Percentiles rank a stretch among this genome's conserved stretches.
Conservation (phyloP, 2,888 invertebrate genomes). For the Sminthurides aquaticus region DNA sequence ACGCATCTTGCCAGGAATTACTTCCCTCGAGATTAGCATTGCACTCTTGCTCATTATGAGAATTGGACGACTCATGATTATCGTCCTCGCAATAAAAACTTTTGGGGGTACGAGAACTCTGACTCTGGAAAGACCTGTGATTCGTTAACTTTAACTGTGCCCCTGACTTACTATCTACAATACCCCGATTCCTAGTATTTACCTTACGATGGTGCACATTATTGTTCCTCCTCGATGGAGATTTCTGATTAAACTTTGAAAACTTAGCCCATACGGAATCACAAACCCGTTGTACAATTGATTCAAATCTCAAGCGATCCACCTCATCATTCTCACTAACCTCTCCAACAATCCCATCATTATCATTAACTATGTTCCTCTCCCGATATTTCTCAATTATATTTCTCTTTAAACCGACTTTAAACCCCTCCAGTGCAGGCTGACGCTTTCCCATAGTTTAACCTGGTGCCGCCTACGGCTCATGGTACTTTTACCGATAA, state of each 20-base stretch:
- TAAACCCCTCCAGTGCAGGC: no score
- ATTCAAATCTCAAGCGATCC: no score
- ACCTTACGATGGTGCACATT: slow-evolving; percentile 18
- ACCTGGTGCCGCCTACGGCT: no score
- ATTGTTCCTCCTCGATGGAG: slow-evolving; percentile 23
- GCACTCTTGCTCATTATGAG: not conserved
- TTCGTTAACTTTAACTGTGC: not conserved
- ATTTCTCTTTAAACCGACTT: no score
- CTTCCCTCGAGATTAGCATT: not conserved
- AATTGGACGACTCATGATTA: no score
- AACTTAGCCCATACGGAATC: slow-evolving; percentile 22
- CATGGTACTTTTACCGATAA: no score
- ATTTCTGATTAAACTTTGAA: slow-evolving; percentile 18
- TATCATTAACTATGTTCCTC: no score
- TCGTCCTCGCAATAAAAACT: not conserved
- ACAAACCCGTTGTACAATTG: no score
- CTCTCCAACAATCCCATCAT: no score
- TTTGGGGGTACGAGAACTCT: not conserved
- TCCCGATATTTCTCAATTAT: no score
- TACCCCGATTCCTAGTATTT: not conserved
- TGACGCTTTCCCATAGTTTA: no score
- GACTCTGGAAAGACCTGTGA: not conserved
- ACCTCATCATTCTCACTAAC: no score
- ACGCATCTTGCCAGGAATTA: not conserved
- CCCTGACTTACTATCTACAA: not conserved